Evolutionary conservation across 2,888 invertebrate genomes (phyloP).

Genomic region (Nephrotoma guestfalica): DNA sequence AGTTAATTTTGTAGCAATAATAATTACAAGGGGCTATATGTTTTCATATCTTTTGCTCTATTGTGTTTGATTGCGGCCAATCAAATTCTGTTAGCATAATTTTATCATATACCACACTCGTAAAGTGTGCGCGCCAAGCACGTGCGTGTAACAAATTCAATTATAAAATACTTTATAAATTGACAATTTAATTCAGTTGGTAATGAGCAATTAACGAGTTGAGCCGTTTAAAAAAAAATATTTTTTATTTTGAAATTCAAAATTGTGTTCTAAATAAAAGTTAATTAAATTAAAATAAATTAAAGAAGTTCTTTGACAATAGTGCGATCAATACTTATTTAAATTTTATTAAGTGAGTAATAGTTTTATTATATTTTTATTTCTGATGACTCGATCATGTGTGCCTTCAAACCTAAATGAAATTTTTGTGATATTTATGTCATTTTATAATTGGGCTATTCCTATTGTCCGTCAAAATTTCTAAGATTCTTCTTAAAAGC

Average conservation of each 20-base stretch:
- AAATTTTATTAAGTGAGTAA: not conserved
- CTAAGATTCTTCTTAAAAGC: no score
- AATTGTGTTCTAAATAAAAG: not conserved
- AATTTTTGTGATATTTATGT: not conserved
- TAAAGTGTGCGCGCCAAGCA: not conserved
- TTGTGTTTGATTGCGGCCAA: not conserved
- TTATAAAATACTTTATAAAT: not conserved
- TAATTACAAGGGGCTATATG: no score
- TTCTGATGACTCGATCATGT: not conserved
- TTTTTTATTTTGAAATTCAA: not conserved
- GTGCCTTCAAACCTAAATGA: not conserved
- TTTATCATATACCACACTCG: not conserved
- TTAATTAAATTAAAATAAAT: not conserved
- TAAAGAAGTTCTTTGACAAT: not conserved
- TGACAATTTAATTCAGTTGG: not conserved
- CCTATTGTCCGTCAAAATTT: no score
- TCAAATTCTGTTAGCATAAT: not conserved
- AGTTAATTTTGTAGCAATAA: no score
- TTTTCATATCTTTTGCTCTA: not conserved
- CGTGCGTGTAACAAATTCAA: not conserved
- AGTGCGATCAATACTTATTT: not conserved
- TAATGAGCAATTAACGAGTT: not conserved
- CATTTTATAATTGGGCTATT: not conserved
- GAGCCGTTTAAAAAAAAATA: not conserved
- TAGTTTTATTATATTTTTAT: not conserved